phyloP scores from a whole-genome alignment of 2,797 vertebrate species.

The Rallus crepitans region DNA sequence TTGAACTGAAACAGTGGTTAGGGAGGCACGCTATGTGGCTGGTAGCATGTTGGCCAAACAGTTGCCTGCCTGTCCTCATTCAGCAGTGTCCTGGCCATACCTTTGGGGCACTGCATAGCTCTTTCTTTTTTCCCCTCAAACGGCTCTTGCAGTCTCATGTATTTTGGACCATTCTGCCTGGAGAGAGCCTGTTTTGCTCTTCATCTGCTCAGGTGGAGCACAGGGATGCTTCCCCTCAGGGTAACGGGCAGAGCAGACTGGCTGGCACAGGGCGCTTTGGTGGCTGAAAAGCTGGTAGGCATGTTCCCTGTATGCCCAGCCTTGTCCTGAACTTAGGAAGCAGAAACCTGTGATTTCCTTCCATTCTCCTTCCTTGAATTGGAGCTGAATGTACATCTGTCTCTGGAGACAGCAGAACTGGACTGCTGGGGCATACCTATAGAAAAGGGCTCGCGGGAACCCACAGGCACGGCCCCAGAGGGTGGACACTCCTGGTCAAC shows the following conservation, averaged over 20 bases:
- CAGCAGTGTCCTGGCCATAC: no score
- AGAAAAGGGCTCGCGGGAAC: background rate
- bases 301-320: background rate
- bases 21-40: accelerated
- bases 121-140: background rate
- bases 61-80: background rate
- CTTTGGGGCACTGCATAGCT: background rate
- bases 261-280: background rate
- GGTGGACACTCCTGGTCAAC: background rate
- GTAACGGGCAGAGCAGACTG: background rate
- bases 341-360: background rate
- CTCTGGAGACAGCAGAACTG: background rate
- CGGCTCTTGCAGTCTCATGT: background rate
- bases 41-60: background rate
- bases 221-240: background rate
- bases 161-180: background rate
- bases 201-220: background rate
- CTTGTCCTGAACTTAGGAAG: background rate
- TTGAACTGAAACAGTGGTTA: background rate
- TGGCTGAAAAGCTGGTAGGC: background rate
- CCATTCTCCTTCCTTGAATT: background rate
- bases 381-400: background rate
- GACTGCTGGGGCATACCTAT: accelerated
- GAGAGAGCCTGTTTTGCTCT: background rate
- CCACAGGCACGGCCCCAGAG: background rate